Evolutionary conservation across 2,797 vertebrate species (phyloP), one percentile per base, ranked within the genome.

Genomic region (Scyliorhinus canicula): DNA sequence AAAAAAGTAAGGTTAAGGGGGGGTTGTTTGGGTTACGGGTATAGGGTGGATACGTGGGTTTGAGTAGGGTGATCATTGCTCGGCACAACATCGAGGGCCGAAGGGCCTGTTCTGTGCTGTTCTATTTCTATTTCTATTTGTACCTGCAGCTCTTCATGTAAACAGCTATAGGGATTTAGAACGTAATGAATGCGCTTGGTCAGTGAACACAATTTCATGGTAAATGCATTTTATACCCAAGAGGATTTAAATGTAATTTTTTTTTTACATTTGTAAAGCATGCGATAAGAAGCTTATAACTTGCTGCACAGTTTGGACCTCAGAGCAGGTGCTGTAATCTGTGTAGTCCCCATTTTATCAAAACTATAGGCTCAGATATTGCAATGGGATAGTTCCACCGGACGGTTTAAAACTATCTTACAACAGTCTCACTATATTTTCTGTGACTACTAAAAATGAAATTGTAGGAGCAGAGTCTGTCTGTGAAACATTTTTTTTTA

Each of bases 201-300:
- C 88, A 91, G 57, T 91, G 88, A 94, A 94, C 93, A 94, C 67
- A 94, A 71, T 94, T 94, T 74, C 93, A 94, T 52, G 67, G 40
- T 74, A 94, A 69, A 74, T 94, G 93, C 93, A 94, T 94, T 94
- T 94, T 94, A 50, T 94, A 94, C 71, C 28, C 24, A 52, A 93
- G 93, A 94, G 67, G 67, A 93, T 93, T 93, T 93, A 69, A 93
- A 50, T 71, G 65, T n/a, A 71, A 69, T 93, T 93, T 94, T 94
- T 63, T 90, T 55, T 74, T 69, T 71, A 35, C 47, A 71, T 52
- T 94, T 14, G 7, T 94, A 94, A 74, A 7, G 47, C 67, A 71
- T 94, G 31, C 55, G 93, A 50, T 94, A 74, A 94, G 93, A 74
- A 94, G 93, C 93, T 74, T 94, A 94, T 74, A 94, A 74, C 47